Evolutionary conservation across 2,797 vertebrate species (phyloP).

Genomic region (Knipowitschia caucasica): DNA sequence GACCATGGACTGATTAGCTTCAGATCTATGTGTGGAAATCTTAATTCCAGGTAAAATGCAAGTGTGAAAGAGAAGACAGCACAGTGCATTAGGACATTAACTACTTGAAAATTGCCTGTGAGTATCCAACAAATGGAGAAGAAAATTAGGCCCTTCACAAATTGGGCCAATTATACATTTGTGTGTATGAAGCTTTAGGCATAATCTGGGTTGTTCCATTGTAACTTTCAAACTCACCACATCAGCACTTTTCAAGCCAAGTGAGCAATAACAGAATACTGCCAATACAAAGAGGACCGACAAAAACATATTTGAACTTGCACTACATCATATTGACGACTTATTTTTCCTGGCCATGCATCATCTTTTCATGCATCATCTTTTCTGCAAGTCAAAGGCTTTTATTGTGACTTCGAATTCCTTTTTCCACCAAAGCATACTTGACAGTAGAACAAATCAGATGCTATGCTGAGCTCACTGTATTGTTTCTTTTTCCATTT

Average conservation of each 20-base stretch:
- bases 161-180: too few species aligned
- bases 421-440: not conserved
- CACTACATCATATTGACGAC: slow-evolving; percentile 3
- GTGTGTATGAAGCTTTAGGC: too few species aligned
- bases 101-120: too few species aligned
- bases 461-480: not conserved
- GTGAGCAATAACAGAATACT: not conserved
- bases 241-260: slow-evolving; percentile 9
- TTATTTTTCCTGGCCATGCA: slow-evolving; percentile 7
- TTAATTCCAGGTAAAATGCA: too few species aligned
- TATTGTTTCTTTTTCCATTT: not conserved
- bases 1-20: too few species aligned
- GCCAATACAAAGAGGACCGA: not conserved
- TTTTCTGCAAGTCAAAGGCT: slow-evolving; percentile 9
- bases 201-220: not conserved
- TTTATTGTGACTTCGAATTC: not conserved
- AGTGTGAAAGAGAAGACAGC: too few species aligned
- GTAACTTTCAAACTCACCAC: not conserved
- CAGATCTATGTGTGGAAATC: too few species aligned
- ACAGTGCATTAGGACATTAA: too few species aligned
- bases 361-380: slow-evolving; percentile 22
- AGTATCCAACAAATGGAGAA: too few species aligned
- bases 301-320: slow-evolving; percentile 11
- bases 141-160: too few species aligned
- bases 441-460: not conserved